Percentiles rank a stretch among this genome's conserved stretches.
Conservation (phyloP, 2,888 invertebrate species). For the Hirtodrosophila histrioides region DNA sequence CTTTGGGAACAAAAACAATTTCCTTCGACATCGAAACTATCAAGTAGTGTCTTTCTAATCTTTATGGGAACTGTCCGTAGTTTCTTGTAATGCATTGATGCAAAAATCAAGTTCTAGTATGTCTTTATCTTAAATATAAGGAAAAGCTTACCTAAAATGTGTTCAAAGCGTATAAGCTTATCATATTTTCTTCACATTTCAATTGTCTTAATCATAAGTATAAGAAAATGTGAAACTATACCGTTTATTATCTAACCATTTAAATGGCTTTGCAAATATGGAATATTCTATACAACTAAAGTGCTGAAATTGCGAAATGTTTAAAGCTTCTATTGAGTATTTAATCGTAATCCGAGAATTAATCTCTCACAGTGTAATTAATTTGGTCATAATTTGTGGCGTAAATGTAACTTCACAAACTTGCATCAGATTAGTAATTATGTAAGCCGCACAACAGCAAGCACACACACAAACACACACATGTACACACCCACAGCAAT, state of each 20-base stretch:
- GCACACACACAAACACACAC: slow-evolving; percentile 18
- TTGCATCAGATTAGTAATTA: slow-evolving; percentile 75
- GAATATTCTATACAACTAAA: background rate
- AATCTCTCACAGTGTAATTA: slow-evolving; percentile 61
- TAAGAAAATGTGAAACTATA: no score
- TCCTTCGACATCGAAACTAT: no score
- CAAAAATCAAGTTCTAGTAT: no score
- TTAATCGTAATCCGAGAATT: slow-evolving; percentile 25
- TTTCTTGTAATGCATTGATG: no score
- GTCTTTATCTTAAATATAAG: no score
- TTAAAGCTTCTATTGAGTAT: slow-evolving; percentile 5
- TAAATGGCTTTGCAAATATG: background rate
- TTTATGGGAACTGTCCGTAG: no score
- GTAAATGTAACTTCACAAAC: slow-evolving; percentile 32
- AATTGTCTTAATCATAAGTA: no score
- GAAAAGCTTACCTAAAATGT: no score
- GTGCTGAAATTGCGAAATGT: slow-evolving; percentile 2
- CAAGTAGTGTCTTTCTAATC: no score
- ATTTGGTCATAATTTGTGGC: slow-evolving; percentile 66
- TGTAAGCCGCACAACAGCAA: slow-evolving; percentile 37
- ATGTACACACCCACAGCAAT: slow-evolving; percentile 13
- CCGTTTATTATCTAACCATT: background rate
- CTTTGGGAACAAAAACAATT: no score
- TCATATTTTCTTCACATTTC: no score
- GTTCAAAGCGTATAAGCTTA: no score